phyloP scores from a whole-genome alignment of 2,113 vertebrate genomes.

The Otolemur garnettii region DNA sequence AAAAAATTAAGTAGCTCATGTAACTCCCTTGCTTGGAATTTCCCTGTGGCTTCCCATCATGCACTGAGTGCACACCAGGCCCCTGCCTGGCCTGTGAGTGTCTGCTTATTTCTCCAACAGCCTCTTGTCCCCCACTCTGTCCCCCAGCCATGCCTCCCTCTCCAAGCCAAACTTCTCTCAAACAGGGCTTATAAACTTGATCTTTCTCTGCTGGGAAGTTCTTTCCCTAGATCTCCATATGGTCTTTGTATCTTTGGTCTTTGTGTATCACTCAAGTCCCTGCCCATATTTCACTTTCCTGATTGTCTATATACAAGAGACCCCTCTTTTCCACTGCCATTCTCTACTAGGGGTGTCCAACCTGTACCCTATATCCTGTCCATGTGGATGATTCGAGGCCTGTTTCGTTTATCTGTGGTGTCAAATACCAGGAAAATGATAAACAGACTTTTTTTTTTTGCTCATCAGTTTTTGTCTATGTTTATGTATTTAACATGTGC shows the following conservation, averaged over 20 bases:
- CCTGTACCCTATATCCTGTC: no score
- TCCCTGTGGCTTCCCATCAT: neutral
- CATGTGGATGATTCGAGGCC: no score
- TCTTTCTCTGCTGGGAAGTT: neutral
- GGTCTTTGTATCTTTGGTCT: neutral
- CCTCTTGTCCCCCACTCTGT: neutral
- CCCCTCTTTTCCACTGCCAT: neutral
- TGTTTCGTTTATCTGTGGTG: no score
- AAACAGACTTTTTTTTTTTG: no score
- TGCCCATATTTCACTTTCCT: neutral
- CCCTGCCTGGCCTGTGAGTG: neutral
- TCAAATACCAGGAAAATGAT: no score
- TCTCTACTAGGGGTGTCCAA: neutral
- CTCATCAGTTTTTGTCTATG: no score
- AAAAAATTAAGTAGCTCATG: conserved; percentile 3
- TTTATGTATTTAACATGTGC: no score
- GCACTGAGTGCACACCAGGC: neutral
- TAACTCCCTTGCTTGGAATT: neutral
- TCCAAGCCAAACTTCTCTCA: neutral
- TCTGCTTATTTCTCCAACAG: neutral
- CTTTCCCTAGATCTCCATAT: neutral
- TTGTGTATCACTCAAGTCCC: neutral
- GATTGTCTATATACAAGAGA: neutral
- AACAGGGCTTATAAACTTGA: neutral
- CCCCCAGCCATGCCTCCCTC: neutral